Evolutionary conservation across 1,140 invertebrate genomes (phyloP), one percentile per base, ranked within the genome.

Genomic region (Drosophila azteca): DNA sequence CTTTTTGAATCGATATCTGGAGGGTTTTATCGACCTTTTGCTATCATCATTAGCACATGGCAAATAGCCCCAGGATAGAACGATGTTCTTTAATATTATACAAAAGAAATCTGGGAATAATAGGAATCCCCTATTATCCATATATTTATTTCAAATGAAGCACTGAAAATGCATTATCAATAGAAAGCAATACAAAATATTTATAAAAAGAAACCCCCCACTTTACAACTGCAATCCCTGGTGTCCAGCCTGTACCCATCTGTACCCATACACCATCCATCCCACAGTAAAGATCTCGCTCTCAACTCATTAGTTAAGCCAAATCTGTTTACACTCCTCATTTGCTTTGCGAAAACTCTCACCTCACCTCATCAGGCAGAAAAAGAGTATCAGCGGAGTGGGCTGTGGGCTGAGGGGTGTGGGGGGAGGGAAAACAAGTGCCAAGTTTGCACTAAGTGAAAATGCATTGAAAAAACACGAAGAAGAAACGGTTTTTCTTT

Each of bases 361-460:
- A 85, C 82, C 74, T 53, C 51, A 60, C 82, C 74, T 53, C 51
- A 60, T 60, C 43, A 50, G 48, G 48, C 72, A 77, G 43, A 67
- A 54, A 31, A 39, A 39, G 35, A 39, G 11, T 13, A 17, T 20
- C 6, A 41, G 11, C 49, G 17, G 35, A 78, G 52, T 24, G 17
- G n/a, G 17, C 17, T 20, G 17, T 20, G 17, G n/a, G 17, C 17
- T 20, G 17, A 1, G 17, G 17, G 17, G 17, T 20, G 17, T 45
- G 31, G 9, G 29, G 31, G 8, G 31, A 3, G 51, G 43, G 17
- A 55, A 70, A 64, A 59, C 71, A 79, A 66, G 61, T 67, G 54
- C 60, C 51, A 75, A 64, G 64, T 76, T 75, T 76, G 70, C 77
- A 79, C 57, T 69, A 69, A 84, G 81, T 84, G 77, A 84, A 83